phyloP scores from a whole-genome alignment of 1,140 invertebrate genomes.

The Drosophila bocki region DNA sequence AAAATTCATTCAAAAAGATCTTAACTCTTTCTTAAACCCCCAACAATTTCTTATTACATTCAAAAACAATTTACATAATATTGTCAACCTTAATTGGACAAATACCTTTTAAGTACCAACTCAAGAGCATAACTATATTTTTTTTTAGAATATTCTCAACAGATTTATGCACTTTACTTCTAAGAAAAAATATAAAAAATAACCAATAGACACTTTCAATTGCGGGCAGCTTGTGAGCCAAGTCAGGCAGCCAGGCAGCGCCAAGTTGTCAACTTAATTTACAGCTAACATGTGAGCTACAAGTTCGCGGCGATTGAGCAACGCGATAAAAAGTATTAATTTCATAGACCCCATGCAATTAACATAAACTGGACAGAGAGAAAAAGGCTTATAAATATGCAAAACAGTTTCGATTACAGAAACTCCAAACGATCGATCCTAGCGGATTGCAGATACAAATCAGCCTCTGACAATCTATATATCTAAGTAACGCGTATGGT shows the following conservation, averaged over 20 bases:
- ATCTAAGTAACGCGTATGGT: slow-evolving; percentile 46
- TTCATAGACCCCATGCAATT: slow-evolving; percentile 78
- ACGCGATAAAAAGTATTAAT: slow-evolving; percentile 83
- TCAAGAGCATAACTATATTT: not conserved
- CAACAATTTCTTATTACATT: not conserved
- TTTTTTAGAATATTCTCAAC: slow-evolving; percentile 2
- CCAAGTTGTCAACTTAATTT: slow-evolving; percentile 83
- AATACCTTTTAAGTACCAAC: slow-evolving; percentile 1
- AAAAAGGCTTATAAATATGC: slow-evolving; percentile 77
- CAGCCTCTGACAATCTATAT: slow-evolving; percentile 26
- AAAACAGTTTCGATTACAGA: slow-evolving; percentile 77
- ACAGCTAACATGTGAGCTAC: slow-evolving; percentile 83
- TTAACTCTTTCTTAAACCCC: not conserved
- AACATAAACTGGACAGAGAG: slow-evolving; percentile 71
- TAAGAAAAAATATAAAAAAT: not conserved
- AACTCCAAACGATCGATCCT: slow-evolving; percentile 21
- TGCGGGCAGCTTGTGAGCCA: slow-evolving; percentile 46
- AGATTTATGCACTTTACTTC: slow-evolving; percentile 17
- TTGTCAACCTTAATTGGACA: slow-evolving; percentile 11
- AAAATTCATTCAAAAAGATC: not conserved
- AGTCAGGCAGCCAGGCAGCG: slow-evolving; percentile 67
- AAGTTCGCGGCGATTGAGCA: slow-evolving; percentile 81
- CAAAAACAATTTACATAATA: not conserved
- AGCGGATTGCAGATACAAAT: slow-evolving; percentile 36
- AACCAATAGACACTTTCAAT: slow-evolving; percentile 44